Evolutionary conservation across 2,113 vertebrate species (phyloP).

Genomic region (Dermatemys mawii): DNA sequence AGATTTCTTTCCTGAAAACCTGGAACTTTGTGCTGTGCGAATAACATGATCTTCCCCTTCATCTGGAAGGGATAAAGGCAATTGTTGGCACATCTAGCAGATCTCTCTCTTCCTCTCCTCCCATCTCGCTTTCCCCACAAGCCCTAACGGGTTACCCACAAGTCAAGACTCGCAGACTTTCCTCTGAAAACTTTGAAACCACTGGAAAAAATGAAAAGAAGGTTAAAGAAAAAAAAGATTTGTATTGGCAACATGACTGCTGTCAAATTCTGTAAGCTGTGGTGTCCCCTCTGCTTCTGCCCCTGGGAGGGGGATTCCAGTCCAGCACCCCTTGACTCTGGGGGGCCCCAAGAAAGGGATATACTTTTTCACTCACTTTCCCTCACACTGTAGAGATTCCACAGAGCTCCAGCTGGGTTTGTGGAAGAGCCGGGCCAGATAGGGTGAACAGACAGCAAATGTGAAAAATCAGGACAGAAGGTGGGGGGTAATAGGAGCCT

Average conservation of each 20-base stretch:
- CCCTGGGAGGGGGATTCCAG: fast-evolving
- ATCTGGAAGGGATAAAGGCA: conserved; percentile 72
- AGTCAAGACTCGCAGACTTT: conserved; percentile 73
- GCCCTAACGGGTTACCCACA: conserved; percentile 57
- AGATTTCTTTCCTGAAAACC: conserved; percentile 82
- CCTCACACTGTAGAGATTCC: background rate
- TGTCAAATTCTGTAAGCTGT: background rate
- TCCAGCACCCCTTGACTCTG: fast-evolving
- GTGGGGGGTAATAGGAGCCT: no score
- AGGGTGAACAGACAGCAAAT: no score
- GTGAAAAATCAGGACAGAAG: no score
- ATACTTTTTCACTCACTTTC: background rate
- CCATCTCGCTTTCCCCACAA: conserved; percentile 54
- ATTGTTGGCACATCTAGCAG: conserved; percentile 71
- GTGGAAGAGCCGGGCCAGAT: background rate
- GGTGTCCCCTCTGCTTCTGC: background rate
- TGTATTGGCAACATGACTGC: background rate
- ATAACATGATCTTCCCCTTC: conserved; percentile 79
- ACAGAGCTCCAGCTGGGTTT: background rate
- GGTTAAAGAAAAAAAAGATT: conserved; percentile 52
- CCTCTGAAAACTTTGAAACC: conserved; percentile 70
- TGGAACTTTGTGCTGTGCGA: conserved; percentile 77
- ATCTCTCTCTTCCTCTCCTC: conserved; percentile 48
- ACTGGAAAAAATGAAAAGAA: conserved; percentile 51
- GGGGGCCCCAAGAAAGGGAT: background rate